Base-by-base conservation (phyloP, 2,113 vertebrate species). In the Sialia sialis region DNA sequence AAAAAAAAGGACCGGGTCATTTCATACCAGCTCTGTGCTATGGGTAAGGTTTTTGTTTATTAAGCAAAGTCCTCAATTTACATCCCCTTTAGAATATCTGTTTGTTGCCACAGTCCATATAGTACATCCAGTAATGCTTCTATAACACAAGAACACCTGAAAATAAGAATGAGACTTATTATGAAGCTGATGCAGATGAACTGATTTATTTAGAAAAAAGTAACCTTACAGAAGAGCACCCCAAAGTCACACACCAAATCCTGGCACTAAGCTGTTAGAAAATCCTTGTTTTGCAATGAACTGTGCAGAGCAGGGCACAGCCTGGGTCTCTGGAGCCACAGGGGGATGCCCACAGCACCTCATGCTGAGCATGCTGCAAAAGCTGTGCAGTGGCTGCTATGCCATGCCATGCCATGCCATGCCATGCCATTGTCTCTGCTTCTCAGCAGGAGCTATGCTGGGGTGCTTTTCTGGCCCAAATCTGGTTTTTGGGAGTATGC, bases 311-410 rank as follows among this genome's bases (percentile, higher is more conserved):
- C 30, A 84, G 80, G 23, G 13, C 36, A 20, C 8, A 76, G 38
- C 1, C 1, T 4, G 39, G 15, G 25, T 36, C 21, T 95, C 17
- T 30, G 58, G 27, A 55, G 27, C 13, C 36, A 51, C 0, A 0
- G 9, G 7, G 25, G 43, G 22, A 7, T 80, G n/a, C 34, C 43
- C 2, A 7, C 44, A 62, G 44, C n/a, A 62, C 25, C 49, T 69
- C 20, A 22, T 9, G 16, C 64, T 63, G 20, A 87, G 7, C 2
- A 4, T 7, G 11, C 69, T 70, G 27, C 19, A 46, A 62, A 81
- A 77, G 8, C 54, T 62, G 29, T 20, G 10, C 0, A 2, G 30
- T 19, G n/a, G 21, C 75, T 79, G 14, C 48, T 55, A 0, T 22
- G 27, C 36, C 4, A 5, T 39, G 39, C 49, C 6, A 11, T 10